Conservation (phyloP, 2,113 vertebrate species). For the Aepyceros melampus region DNA sequence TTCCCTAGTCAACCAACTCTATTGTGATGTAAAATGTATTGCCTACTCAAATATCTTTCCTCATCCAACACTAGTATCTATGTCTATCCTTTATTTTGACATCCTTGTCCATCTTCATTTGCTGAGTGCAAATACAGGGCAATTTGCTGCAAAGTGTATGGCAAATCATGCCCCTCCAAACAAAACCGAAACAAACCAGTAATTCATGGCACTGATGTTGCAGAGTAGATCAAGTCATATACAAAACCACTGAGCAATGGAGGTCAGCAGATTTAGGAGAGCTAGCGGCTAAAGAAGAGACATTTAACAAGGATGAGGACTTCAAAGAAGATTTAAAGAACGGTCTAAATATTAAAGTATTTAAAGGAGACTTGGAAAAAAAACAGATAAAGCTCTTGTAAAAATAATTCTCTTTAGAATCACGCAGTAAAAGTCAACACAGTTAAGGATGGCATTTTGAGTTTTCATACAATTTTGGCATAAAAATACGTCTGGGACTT, state of each 20-base stretch:
- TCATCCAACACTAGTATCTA: not conserved
- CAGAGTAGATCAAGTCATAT: not conserved
- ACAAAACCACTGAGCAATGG: not conserved
- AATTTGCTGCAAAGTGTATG: not conserved
- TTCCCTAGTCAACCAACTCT: not conserved
- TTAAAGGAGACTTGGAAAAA: not conserved
- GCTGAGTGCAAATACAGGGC: not conserved
- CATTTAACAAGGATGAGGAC: not conserved
- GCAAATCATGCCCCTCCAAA: not conserved
- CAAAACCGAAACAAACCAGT: not conserved
- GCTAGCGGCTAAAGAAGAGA: not conserved
- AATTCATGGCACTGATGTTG: not conserved
- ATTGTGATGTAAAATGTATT: not conserved
- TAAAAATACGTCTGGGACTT: not conserved
- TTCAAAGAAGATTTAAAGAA: not conserved
- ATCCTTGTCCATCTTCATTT: not conserved
- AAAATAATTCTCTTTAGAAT: not conserved
- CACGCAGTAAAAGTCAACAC: not conserved
- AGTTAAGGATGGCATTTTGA: not conserved
- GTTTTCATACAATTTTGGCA: not conserved
- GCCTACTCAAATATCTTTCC: not conserved
- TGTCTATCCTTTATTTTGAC: not conserved
- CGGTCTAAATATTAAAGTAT: not conserved
- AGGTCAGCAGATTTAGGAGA: not conserved
- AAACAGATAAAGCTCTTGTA: not conserved